These are phyloP conservation scores for Lepus townsendii DNA, from an alignment of 2,797 vertebrate genomes.

Conservation along the genomic window DNA sequence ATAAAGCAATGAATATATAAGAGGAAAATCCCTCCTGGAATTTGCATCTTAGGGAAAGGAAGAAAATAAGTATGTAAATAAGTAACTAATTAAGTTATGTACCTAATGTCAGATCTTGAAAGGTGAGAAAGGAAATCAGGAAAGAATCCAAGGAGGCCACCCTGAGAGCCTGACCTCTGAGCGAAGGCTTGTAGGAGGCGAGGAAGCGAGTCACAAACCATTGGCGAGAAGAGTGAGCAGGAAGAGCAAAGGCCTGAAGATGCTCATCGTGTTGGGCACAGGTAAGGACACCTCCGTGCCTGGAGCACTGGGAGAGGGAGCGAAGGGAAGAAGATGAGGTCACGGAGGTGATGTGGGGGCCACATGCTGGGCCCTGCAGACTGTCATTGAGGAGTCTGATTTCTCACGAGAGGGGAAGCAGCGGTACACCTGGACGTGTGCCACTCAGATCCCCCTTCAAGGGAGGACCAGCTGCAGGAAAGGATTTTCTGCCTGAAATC, in stretches of 20 bases:
- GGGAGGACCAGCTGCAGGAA: background rate
- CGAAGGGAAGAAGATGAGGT: background rate
- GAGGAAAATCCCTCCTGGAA: conserved; percentile 3
- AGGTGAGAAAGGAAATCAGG: background rate
- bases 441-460: background rate
- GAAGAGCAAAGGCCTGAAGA: background rate
- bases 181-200: background rate
- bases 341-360: background rate
- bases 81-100: background rate
- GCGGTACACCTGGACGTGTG: background rate
- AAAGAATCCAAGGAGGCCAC: conserved; percentile 1
- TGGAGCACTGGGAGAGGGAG: background rate
- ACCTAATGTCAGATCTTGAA: background rate
- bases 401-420: background rate
- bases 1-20: conserved; percentile 43
- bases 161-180: background rate
- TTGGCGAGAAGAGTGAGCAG: background rate
- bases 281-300: background rate
- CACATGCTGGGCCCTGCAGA: background rate
- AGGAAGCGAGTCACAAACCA: background rate
- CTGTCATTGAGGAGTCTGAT: background rate
- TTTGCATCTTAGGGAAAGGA: conserved; percentile 4
- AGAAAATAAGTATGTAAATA: conserved; percentile 36
- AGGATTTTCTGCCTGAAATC: background rate
- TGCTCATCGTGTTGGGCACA: background rate